Conservation (phyloP, 1,140 invertebrate species). For the Kradibia gibbosae region DNA sequence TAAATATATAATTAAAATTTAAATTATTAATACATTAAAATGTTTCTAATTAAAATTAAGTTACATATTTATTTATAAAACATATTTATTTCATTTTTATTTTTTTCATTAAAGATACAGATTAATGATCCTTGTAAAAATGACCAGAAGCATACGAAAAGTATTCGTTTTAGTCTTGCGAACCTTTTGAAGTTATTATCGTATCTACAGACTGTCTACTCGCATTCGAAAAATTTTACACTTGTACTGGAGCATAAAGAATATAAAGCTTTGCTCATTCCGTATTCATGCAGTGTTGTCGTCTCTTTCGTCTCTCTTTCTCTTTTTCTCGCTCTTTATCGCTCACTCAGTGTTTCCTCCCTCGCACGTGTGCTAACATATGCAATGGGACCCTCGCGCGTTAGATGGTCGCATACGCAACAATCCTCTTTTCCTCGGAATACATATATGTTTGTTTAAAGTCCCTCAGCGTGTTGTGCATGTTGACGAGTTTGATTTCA, state of each 20-base stretch:
- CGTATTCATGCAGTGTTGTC: slow-evolving; percentile 4
- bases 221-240: background rate
- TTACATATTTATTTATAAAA: background rate
- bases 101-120: background rate
- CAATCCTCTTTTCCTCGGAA: slow-evolving; percentile 20
- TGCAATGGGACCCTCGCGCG: slow-evolving; percentile 31
- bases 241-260: slow-evolving; percentile 18
- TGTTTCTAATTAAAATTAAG: too few species aligned
- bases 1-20: too few species aligned
- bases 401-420: slow-evolving; percentile 26
- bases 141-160: background rate
- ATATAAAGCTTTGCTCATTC: slow-evolving; percentile 8
- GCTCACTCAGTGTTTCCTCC: background rate
- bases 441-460: slow-evolving; percentile 13
- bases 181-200: background rate
- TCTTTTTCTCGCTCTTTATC: background rate
- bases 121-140: background rate
- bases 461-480: slow-evolving; percentile 18
- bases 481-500: slow-evolving; percentile 27
- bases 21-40: too few species aligned
- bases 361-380: slow-evolving; percentile 25
- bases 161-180: background rate
- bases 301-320: background rate
- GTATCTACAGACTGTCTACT: background rate
- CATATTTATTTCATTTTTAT: background rate